A percentile compares a stretch with the other conserved stretches of the same genome.
Conservation (phyloP, 2,113 vertebrate genomes). For the Daubentonia madagascariensis region DNA sequence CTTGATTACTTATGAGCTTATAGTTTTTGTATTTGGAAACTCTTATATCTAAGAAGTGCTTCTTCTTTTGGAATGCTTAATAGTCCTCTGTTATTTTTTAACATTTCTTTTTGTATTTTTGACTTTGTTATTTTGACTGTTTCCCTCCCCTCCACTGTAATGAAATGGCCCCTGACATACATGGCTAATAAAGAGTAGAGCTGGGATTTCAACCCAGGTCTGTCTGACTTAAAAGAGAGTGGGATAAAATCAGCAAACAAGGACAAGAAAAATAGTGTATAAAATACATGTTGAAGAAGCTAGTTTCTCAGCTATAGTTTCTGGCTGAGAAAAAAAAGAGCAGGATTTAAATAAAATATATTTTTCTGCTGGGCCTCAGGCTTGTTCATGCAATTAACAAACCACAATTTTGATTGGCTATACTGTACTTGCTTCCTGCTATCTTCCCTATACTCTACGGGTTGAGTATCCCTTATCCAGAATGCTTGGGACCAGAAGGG, state of each 20-base stretch:
- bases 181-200: not conserved
- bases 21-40: not conserved
- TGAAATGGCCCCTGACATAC: not conserved
- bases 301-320: not conserved
- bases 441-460: too few relatives aligned
- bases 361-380: not conserved
- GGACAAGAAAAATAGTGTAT: not conserved
- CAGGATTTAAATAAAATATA: not conserved
- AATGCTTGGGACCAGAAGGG: too few relatives aligned
- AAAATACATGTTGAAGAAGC: not conserved
- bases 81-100: not conserved
- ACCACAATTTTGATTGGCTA: not conserved
- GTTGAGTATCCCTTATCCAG: too few relatives aligned
- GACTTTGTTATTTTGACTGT: not conserved
- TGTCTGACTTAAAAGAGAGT: not conserved
- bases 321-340: not conserved
- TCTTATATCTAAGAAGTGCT: not conserved
- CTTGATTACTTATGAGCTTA: not conserved
- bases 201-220: not conserved
- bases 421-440: not conserved
- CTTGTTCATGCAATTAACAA: not conserved
- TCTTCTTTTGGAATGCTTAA: not conserved
- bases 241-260: not conserved
- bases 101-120: not conserved
- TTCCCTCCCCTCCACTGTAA: not conserved